phyloP scores from a whole-genome alignment of 2,113 vertebrate genomes.

The Pterocles orientalis region DNA sequence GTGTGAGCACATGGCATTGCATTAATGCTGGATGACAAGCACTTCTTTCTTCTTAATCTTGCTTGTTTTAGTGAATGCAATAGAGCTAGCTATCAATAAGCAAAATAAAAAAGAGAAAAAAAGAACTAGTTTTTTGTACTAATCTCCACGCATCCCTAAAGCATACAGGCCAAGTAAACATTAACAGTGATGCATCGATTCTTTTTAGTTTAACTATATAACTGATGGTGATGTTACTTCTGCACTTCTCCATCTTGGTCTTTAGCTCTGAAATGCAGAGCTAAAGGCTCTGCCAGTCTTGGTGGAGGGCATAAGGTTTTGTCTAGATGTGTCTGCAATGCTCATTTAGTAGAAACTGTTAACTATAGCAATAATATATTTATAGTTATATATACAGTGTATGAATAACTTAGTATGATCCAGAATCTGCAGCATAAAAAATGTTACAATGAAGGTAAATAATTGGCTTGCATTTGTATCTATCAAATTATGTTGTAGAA shows the following conservation, averaged over 20 bases:
- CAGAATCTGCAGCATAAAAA: background rate
- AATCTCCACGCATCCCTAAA: background rate
- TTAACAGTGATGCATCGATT: background rate
- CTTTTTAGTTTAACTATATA: background rate
- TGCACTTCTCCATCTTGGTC: background rate
- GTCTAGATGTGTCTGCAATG: background rate
- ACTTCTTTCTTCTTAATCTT: background rate
- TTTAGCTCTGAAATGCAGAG: background rate
- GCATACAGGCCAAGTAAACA: conserved; percentile 3
- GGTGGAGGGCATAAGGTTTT: background rate
- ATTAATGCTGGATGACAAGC: background rate
- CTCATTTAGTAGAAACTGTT: background rate
- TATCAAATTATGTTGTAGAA: background rate
- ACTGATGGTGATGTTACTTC: background rate
- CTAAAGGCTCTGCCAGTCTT: background rate
- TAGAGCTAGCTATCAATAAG: background rate
- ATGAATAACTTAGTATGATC: background rate
- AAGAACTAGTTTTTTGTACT: background rate
- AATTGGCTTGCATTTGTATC: background rate
- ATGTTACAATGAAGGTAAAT: background rate
- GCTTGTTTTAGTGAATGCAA: background rate
- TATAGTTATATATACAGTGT: background rate
- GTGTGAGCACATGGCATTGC: background rate
- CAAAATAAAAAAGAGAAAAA: conserved; percentile 3
- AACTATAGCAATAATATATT: background rate